Evolutionary conservation across 2,888 invertebrate species (phyloP), one percentile per base, ranked within the genome.

Genomic region (Stomorhina lunata): DNA sequence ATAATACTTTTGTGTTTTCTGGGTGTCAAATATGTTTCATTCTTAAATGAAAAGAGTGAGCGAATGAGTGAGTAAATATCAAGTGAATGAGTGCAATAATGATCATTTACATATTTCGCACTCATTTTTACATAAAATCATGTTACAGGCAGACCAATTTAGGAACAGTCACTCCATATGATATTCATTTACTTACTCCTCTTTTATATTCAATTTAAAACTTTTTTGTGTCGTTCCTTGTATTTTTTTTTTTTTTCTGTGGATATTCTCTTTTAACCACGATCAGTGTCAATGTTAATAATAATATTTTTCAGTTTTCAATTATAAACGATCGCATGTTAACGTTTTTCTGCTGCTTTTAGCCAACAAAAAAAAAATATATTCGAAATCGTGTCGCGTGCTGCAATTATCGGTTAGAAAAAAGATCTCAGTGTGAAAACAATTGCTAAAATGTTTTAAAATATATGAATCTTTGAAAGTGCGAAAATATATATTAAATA

Each of bases 281-380:
- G 43, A 75, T 73, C 78, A 79, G 73, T 79, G 81, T 82, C 81
- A 82, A 82, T 82, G 81, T 75, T 82, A 82, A 82, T 82, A 82
- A 79, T 71, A 27, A 82, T 79, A 43, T 82, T 61, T 75, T 82
- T 82, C 75, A 79, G 82, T 82, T 82, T 79, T 79, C 79, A 79
- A 81, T 82, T 82, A 65, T 73, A 66, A 65, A 79, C 82, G 79
- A 71, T 79, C 75, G 75, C 78, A 45, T 75, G 75, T 71, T 66
- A 79, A 79, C 79, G 82, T 75, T 79, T n/a, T n/a, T n/a, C n/a
- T 65, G 15, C 37, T 75, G n/a, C n/a, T n/a, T n/a, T n/a, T n/a
- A n/a, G n/a, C n/a, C n/a, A n/a, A n/a, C n/a, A n/a, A n/a, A n/a
- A n/a, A n/a, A n/a, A n/a, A n/a, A n/a, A n/a, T n/a, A n/a, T n/a